Base-by-base conservation (phyloP, 2,888 invertebrate species). In the Chelonus formosanus region DNA sequence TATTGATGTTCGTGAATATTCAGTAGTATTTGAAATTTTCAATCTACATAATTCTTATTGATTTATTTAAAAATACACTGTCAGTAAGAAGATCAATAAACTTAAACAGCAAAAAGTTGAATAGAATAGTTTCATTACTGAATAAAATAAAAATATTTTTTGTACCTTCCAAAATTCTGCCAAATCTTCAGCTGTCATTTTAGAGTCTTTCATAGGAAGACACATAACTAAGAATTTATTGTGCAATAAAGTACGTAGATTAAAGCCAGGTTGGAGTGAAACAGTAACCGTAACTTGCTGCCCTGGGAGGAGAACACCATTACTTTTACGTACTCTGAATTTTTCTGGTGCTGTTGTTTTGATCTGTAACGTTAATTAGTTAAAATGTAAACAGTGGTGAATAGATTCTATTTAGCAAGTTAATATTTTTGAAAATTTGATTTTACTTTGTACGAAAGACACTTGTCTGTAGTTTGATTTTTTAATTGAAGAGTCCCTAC, bases 271-370 rank as follows among this genome's bases (percentile, higher is more conserved):
- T 75, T 93, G 91, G 1, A 96, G 87, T 3, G 91, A 89, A 2
- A 97, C 92, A 47, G 88, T 87, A 0, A 97, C 89, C 0, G 87
- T 86, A 47, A 89, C 88, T 0, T 87, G 86, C 3, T 88, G 88
- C 5, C 90, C 90, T 0, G 91, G 89, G 2, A 86, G 85, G 60
- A 97, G 81, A 4, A 90, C 85, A 0, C 97, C 97, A 4, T 91
- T 90, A 75, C 94, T 95, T 0, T 97, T 97, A 61, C 95, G 89
- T 1, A 98, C 98, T 40, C 95, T 87, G 85, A 96, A 98, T 84
- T 96, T 97, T 77, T 97, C 96, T 0, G 97, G 98, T 0, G 96
- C 93, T 3, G 97, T 98, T 8, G 97, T 98, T 85, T 98, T 94
- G 70, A 98, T 92, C 92, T 97, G 86, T 3, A 67, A 71, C 44